Evolutionary conservation across 2,888 invertebrate genomes (phyloP).

Genomic region (Alsophila aescularia): DNA sequence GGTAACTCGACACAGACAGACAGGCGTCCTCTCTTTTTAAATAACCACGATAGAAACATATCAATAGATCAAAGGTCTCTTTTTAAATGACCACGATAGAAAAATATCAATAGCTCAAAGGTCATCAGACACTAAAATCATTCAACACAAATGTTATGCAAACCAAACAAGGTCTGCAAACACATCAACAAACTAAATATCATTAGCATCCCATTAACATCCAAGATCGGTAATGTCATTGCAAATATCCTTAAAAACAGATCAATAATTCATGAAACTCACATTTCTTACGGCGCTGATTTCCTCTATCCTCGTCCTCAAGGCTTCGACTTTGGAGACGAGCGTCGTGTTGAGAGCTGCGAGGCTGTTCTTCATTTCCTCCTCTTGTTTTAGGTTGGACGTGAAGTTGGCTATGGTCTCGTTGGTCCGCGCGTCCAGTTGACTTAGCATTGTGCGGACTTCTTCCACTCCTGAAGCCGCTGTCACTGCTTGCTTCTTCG

Average conservation of each 20-base stretch:
- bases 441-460: slow-evolving; percentile 60
- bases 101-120: slow-evolving; percentile 3
- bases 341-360: slow-evolving; percentile 63
- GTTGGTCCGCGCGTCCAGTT: slow-evolving; percentile 66
- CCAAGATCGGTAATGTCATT: background rate
- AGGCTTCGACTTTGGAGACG: slow-evolving; percentile 56
- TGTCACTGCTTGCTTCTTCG: slow-evolving; percentile 70
- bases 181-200: slow-evolving; percentile 12
- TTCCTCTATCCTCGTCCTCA: slow-evolving; percentile 66
- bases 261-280: slow-evolving; percentile 43
- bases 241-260: slow-evolving; percentile 9
- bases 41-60: too few relatives aligned
- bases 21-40: too few relatives aligned
- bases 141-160: background rate
- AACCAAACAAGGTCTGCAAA: slow-evolving; percentile 11
- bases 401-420: slow-evolving; percentile 72
- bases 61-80: too few relatives aligned
- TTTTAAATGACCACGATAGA: too few relatives aligned
- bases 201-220: slow-evolving; percentile 12
- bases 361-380: slow-evolving; percentile 59
- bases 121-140: background rate
- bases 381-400: slow-evolving; percentile 53
- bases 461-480: slow-evolving; percentile 74
- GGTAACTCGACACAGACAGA: too few relatives aligned
- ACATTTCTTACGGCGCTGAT: slow-evolving; percentile 49